Conservation (phyloP, 2,888 invertebrate species). For the Latrodectus hesperus region DNA sequence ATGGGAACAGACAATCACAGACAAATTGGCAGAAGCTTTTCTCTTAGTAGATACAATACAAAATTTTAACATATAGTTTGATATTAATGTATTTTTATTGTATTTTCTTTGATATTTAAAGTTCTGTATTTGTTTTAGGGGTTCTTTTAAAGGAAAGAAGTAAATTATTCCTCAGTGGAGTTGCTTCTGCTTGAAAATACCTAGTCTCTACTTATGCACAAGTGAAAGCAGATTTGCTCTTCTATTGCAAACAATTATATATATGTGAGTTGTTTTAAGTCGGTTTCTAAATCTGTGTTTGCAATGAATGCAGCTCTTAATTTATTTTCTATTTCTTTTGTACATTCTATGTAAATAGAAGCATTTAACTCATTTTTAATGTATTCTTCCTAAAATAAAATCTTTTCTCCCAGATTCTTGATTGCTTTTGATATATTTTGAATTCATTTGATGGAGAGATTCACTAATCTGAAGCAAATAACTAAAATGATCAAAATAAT, state of each 20-base stretch:
- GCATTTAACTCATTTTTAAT: background rate
- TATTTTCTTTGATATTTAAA: too few relatives aligned
- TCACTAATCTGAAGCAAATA: too few relatives aligned
- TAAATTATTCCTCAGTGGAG: constrained; percentile 6
- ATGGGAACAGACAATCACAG: too few relatives aligned
- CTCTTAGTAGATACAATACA: too few relatives aligned
- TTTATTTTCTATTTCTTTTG: background rate
- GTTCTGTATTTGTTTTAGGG: constrained; percentile 32
- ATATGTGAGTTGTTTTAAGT: background rate
- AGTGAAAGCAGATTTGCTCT: background rate
- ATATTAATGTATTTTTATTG: too few relatives aligned
- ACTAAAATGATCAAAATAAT: too few relatives aligned
- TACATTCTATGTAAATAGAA: background rate
- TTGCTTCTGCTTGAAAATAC: constrained; percentile 19
- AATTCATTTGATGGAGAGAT: too few relatives aligned
- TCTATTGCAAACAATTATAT: background rate
- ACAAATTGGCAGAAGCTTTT: too few relatives aligned
- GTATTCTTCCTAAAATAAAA: background rate
- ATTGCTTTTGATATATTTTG: too few relatives aligned
- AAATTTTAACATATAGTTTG: too few relatives aligned
- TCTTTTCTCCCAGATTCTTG: background rate
- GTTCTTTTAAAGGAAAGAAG: constrained; percentile 66
- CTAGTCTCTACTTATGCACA: constrained; percentile 62
- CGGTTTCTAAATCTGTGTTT: background rate
- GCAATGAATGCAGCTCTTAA: background rate